Base-by-base conservation (phyloP, 2,797 vertebrate genomes). In the Bovichtus diacanthus region DNA sequence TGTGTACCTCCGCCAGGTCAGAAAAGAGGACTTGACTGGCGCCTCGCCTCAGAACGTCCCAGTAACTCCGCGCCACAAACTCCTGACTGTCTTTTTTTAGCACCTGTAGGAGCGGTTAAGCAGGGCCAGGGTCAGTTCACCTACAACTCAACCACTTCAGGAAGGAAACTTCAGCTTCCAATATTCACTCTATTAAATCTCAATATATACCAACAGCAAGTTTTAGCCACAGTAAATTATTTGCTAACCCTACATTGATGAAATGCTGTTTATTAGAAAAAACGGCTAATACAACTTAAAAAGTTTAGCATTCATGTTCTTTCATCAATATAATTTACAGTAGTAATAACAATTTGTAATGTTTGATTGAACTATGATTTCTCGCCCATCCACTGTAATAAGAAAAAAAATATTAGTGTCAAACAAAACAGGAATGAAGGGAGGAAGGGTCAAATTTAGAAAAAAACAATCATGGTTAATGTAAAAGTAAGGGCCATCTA, bases 1-100 rank as follows among this genome's bases (percentile, higher is more conserved):
- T 76, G 53, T 95, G 90, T 99, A 99, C 98, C 98, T 99, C 98
- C 49, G 97, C 95, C 78, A 99, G 97, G 95, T 99, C 98, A 81
- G 98, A 98, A 96, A 99, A 99, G 87, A 99, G 97, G 60, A 96
- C 97, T 95, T 98, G 97, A 95, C 98, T 99, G 88, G 98, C 97
- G 77, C 96, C 94, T 93, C 97, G 97, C 91, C 98, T 98, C 96
- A 99, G 94, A 90, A 97, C 96, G 92, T 99, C 98, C 98, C 98
- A 99, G 88, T 98, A 99, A 96, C 98, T 99, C 91, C 97, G 96
- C 76, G 96, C 94, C 93, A 96, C 95, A 93, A 96, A 94, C 92
- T 98, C 96, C 89, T 97, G 96, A 94, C 93, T 94, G 89, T 97
- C 97, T 96, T 96, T 96, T 96, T 97, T 98, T 93, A 96, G 94